A percentile compares a stretch with the other conserved stretches of the same genome.
Evolutionary conservation across 2,797 vertebrate species (phyloP).

Genomic region (Thaleichthys pacificus): DNA sequence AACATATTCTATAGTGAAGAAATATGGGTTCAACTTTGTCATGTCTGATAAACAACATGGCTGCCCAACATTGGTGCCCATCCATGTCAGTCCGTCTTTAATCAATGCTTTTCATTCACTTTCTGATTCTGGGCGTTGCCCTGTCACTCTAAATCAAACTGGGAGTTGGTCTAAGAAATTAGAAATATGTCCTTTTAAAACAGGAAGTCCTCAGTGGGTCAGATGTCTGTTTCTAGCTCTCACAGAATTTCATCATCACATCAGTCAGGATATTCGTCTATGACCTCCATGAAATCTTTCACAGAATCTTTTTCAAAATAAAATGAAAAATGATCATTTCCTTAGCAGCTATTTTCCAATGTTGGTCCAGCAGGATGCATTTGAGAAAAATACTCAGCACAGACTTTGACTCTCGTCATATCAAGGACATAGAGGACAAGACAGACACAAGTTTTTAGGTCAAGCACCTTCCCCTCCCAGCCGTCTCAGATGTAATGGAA

Average conservation of each 20-base stretch:
- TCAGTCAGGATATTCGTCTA: background rate
- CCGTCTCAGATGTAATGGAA: conserved; percentile 44
- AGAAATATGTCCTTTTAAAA: conserved; percentile 28
- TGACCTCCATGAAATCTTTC: background rate
- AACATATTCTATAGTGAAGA: conserved; percentile 44
- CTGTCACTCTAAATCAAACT: conserved; percentile 44
- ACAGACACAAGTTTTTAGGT: conserved; percentile 30
- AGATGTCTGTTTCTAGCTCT: background rate
- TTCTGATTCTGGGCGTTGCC: conserved; percentile 37
- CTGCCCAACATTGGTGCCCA: conserved; percentile 43
- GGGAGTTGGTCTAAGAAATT: conserved; percentile 34
- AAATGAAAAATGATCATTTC: background rate
- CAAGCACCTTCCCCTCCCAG: conserved; percentile 32
- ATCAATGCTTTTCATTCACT: conserved; percentile 54
- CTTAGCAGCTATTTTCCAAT: background rate
- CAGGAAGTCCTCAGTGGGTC: conserved; percentile 29
- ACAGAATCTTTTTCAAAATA: background rate
- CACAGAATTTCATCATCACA: background rate
- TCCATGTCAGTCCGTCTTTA: conserved; percentile 49
- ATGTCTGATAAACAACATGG: conserved; percentile 50
- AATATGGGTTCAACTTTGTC: conserved; percentile 52
- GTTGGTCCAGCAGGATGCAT: background rate
- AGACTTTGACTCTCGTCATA: background rate
- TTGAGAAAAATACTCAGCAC: background rate
- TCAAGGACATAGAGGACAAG: conserved; percentile 15